A percentile compares a stretch with the other conserved stretches of the same genome.
Conservation (phyloP, 2,113 vertebrate species). For the Nanorana parkeri region DNA sequence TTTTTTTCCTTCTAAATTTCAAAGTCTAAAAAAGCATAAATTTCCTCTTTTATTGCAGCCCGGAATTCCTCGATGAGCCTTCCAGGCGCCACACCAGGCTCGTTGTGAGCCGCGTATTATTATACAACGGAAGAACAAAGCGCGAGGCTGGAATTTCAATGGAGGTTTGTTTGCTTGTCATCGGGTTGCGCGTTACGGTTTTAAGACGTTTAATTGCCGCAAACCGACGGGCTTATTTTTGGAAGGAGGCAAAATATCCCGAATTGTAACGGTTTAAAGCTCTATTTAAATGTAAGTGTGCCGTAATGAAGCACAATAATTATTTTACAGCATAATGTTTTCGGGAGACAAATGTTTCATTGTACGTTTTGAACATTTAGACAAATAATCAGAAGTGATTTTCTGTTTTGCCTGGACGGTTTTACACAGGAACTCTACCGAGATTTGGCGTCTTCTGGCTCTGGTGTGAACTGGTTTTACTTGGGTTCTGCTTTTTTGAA, state of each 20-base stretch:
- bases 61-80: constrained; percentile 39
- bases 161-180: constrained; percentile 4
- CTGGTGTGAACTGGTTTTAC: too few species aligned
- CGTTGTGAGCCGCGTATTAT: constrained; percentile 25
- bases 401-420: too few species aligned
- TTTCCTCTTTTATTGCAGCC: constrained; percentile 34
- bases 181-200: not conserved
- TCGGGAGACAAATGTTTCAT: too few species aligned
- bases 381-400: too few species aligned
- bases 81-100: constrained; percentile 34
- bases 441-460: too few species aligned
- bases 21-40: constrained; percentile 45
- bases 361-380: too few species aligned
- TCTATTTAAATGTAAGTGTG: not conserved
- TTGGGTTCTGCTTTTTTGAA: too few species aligned
- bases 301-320: not conserved
- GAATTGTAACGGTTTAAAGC: too few species aligned
- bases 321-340: not conserved
- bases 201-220: not conserved
- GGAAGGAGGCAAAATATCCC: not conserved
- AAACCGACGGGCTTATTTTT: not conserved
- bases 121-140: constrained; percentile 16
- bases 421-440: too few species aligned
- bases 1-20: constrained; percentile 45
- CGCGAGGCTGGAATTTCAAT: constrained; percentile 21